These are phyloP conservation scores for Acyrthosiphon pisum DNA, from an alignment of 1,140 invertebrate species.

Conservation along the genomic window DNA sequence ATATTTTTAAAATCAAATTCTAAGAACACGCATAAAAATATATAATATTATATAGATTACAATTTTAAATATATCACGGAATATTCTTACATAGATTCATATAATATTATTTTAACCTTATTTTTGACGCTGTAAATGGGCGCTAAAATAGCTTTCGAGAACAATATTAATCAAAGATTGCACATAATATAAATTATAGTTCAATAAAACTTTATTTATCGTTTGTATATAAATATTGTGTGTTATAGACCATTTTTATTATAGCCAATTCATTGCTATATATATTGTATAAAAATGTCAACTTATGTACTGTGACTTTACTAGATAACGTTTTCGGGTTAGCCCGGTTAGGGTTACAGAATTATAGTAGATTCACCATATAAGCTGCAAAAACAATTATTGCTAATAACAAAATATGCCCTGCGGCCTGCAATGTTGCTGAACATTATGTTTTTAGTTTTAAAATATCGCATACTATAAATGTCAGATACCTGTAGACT, in stretches of 20 bases:
- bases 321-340: neutral
- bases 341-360: neutral
- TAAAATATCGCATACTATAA: neutral
- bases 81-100: neutral
- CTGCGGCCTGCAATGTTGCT: neutral
- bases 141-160: neutral
- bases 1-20: too few relatives aligned
- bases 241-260: neutral
- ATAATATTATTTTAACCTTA: neutral
- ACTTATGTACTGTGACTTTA: neutral
- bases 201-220: neutral
- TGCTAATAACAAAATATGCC: constrained; percentile 7
- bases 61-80: neutral
- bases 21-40: neutral
- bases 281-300: neutral
- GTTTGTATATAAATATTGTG: neutral
- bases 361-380: neutral
- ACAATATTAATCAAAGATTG: neutral
- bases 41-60: neutral
- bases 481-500: neutral
- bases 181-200: neutral
- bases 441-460: neutral
- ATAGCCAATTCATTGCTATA: neutral
- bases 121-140: neutral
- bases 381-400: constrained; percentile 8